Base-by-base conservation (phyloP, 2,797 vertebrate genomes). In the Spheniscus humboldti region DNA sequence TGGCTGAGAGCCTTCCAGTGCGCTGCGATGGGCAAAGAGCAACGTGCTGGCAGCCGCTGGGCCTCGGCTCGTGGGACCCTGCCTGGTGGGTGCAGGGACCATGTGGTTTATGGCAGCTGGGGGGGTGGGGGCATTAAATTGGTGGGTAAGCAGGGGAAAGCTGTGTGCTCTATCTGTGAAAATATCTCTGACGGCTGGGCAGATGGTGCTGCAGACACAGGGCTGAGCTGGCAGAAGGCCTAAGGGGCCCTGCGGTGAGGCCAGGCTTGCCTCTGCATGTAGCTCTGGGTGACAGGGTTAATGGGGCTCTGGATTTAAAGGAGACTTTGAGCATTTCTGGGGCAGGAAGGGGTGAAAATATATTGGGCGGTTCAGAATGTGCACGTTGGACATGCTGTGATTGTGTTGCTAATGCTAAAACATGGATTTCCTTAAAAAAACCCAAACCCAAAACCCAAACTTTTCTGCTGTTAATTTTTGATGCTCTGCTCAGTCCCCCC, bases 281-380 rank as follows among this genome's bases (percentile, higher is more conserved):
- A 15, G 24, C 6, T 19, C 41, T 28, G 69, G 9, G 50, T 28
- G 31, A 12, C 0, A 6, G 68, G 56, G 7, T 23, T 33, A 9
- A 4, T 3, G 53, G 27, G 17, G 7, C 15, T 41, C 47, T 16
- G n/a, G 43, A 2, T 15, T 27, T 39, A 6, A 23, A 52, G 28
- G 18, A n/a, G 27, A 3, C 24, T 56, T 27, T 2, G 43, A 25
- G 31, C 3, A 1, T 13, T 11, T 28, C 11, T 22, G 33, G 30
- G 28, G 24, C 12, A 15, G 41, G 24, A 62, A 39, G n/a, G 67
- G n/a, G 7, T 6, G 9, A 1, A 7, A 43, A 30, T 37, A 30
- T 0, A 23, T 5, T 13, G 0, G 3, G 0, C 1, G 6, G 24
- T 11, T 74, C 8, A 18, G 73, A 52, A 64, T 10, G 37, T 1